Base-by-base conservation (phyloP, 2,888 invertebrate species). In the Lymantria monacha region DNA sequence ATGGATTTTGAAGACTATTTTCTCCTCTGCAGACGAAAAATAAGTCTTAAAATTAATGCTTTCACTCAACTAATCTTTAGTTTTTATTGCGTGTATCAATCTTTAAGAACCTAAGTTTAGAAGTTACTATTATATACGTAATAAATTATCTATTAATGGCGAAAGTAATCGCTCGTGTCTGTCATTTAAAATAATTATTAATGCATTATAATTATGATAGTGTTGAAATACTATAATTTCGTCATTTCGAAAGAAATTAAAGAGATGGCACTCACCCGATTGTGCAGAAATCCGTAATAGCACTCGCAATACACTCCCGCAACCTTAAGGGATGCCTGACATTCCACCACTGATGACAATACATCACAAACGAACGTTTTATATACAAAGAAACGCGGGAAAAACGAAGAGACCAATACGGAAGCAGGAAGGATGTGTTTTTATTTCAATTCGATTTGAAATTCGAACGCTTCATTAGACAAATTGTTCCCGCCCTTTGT, bases 371-470 rank as follows among this genome's bases (percentile, higher is more conserved):
- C 56, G 56, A 48, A 58, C 69, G 59, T 74, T 85, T 75, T 85
- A 86, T 86, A 73, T 57, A 53, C 53, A 70, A 77, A 75, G 73
- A 33, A 61, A 54, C 69, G 77, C 79, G 79, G 72, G 82, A 84
- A 83, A 81, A 79, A 79, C 79, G 40, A 59, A 59, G 57, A 49
- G 61, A 69, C 78, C 80, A 78, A 85, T 77, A 66, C 84, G 89
- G 89, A 89, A 89, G 72, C 62, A 84, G 88, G 88, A 87, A 87
- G 79, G 85, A 83, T 83, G 79, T 70, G 79, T 85, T 87, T 87
- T 85, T 76, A 58, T 66, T 63, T 66, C 46, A 59, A 65, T 71
- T 72, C 75, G 81, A 77, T 76, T 83, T 79, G 72, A 79, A 82
- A 83, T 78, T 71, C 59, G 59, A 78, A 81, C 86, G 88, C 77